Evolutionary conservation across 2,888 invertebrate genomes (phyloP), one percentile per base, ranked within the genome.

Genomic region (Ormyrus labotus): DNA sequence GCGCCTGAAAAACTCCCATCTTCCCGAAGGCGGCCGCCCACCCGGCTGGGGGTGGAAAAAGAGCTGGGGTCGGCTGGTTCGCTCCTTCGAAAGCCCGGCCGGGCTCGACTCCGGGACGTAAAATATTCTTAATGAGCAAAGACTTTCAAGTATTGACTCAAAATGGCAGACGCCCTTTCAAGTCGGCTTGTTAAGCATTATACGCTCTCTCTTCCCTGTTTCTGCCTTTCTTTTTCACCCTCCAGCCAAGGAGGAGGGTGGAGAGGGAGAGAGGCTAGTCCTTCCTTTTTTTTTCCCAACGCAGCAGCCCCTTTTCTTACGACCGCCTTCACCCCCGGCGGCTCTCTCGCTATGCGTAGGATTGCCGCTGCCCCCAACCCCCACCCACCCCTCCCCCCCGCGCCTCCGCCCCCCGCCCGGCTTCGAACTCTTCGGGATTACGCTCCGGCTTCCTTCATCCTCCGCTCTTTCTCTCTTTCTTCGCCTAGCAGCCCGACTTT

Each of bases 101-200:
- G 72, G 82, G 81, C 83, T 78, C 13, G 72, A 45, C 34, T 73
- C 72, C 82, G 74, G 86, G 86, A 87, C 85, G 87, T 88, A 87
- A 89, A 90, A 90, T 89, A 90, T 89, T 89, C 89, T 89, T 90
- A 90, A 90, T 89, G 90, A 89, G 89, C 89, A 88, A 89, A 89
- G 89, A 88, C 90, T 89, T 89, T 89, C 89, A 90, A 89, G 89
- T 90, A 89, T 90, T 89, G 90, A 89, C 89, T 89, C 88, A 89
- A 90, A 89, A 90, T 89, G 90, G 89, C 88, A 88, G 86, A 87
- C 87, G 86, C 87, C 87, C 89, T 89, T 88, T 89, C 87, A 89
- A 89, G 89, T 89, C 88, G 85, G 88, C 89, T 89, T 89, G 89
- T 89, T 90, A 89, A 88, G 88, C 88, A 89, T 89, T 89, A 88